Base-by-base conservation (phyloP, 2,797 vertebrate species). In the Sciurus vulgaris region DNA sequence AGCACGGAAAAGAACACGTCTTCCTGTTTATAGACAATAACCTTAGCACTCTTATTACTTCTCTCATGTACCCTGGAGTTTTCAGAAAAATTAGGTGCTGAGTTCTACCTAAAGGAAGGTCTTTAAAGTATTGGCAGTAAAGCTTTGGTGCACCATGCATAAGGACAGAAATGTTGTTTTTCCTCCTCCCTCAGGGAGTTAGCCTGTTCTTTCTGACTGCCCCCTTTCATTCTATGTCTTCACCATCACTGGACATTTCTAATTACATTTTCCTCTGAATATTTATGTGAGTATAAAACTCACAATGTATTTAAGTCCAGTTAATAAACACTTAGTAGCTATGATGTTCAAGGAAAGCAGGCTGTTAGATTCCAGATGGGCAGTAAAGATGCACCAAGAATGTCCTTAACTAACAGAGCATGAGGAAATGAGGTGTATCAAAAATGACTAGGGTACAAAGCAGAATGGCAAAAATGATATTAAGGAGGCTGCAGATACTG, bases 221-320 rank as follows among this genome's bases (percentile, higher is more conserved):
- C 38, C 63, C 24, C 8, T 86, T 88, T 61, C 30, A 67, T 38
- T 79, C 9, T 79, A 7, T 63, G 0, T 15, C 51, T 85, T 90
- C 24, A 41, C 33, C 22, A 56, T 77, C 65, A 74, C 83, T 88
- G 70, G 26, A 56, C 41, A 70, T 86, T 74, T 85, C 26, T 91
- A 78, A 83, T 41, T 86, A 0, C 26, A 67, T 89, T 91, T 89
- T 69, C 22, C 83, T 91, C 70, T 92, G 44, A 92, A 89, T 49
- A 35, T 89, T 89, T 79, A 63, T 82, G 15, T 85, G 41, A 94
- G 63, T 59, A 85, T 88, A 93, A 85, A 83, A 95, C 17, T 79
- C 11, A 88, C 81, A 76, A 86, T 30, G 78, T 90, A 70, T 54
- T 89, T 87, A 30, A 93, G 70, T 44, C 30, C 10, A 93, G 78